Evolutionary conservation across 1,140 invertebrate genomes (phyloP).

Genomic region (Diorhabda carinulata): DNA sequence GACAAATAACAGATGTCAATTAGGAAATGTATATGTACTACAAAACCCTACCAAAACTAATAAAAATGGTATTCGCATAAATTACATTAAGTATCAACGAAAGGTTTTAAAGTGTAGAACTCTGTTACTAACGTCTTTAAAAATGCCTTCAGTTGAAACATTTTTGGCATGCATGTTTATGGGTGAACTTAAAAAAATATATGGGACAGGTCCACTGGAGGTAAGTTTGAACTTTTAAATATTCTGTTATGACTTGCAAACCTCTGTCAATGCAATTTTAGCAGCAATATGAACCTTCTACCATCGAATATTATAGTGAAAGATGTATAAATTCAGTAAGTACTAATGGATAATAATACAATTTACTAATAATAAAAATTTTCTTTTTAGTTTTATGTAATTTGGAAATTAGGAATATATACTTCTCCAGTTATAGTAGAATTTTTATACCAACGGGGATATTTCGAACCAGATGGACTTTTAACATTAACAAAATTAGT

Average conservation of each 20-base stretch:
- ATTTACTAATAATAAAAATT: neutral
- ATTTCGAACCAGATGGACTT: conserved; percentile 59
- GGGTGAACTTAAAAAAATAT: neutral
- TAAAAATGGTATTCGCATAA: no score
- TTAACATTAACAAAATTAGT: conserved; percentile 58
- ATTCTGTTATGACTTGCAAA: no score
- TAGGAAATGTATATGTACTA: no score
- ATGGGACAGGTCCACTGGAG: neutral
- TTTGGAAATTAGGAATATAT: conserved; percentile 71
- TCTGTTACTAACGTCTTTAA: neutral
- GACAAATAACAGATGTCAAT: no score
- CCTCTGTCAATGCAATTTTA: neutral
- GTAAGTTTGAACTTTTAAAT: neutral
- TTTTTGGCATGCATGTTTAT: neutral
- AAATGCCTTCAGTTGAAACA: neutral
- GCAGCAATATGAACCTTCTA: neutral
- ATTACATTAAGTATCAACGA: no score
- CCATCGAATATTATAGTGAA: neutral
- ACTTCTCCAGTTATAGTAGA: conserved; percentile 72
- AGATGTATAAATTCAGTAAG: neutral
- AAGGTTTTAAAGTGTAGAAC: no score
- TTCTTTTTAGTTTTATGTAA: conserved; percentile 54
- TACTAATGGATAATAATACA: neutral
- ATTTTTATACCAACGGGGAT: conserved; percentile 67
- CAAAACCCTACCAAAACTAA: no score